Evolutionary conservation across 2,797 vertebrate species (phyloP).

Genomic region (Mastacembelus armatus): DNA sequence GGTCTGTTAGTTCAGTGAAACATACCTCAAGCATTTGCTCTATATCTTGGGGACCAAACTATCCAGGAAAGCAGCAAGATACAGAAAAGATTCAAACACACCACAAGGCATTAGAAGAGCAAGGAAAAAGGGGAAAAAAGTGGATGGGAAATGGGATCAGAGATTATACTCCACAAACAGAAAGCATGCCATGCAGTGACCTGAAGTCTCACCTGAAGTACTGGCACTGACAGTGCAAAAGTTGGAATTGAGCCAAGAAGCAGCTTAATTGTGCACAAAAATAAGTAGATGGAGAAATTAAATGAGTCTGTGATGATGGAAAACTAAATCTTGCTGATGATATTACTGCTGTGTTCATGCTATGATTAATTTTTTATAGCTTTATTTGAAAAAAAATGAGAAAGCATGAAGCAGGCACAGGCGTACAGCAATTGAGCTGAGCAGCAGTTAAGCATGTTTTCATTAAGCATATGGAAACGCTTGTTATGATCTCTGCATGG

Average conservation of each 20-base stretch:
- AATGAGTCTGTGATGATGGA: conserved; percentile 58
- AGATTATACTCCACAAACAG: conserved; percentile 37
- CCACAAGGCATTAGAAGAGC: conserved; percentile 74
- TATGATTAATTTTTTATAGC: conserved; percentile 10
- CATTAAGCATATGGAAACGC: not conserved
- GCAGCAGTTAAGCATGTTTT: conserved; percentile 29
- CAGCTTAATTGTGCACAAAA: conserved; percentile 77
- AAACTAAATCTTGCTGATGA: conserved; percentile 42
- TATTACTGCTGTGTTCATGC: conserved; percentile 37
- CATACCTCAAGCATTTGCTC: conserved; percentile 89
- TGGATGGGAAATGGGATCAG: conserved; percentile 36
- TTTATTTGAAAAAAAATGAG: conserved; percentile 13
- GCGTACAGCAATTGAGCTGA: not conserved
- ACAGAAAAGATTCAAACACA: conserved; percentile 82
- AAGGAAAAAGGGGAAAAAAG: conserved; percentile 17
- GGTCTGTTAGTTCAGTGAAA: conserved; percentile 57
- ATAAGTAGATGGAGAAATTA: conserved; percentile 69
- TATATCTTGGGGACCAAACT: conserved; percentile 88
- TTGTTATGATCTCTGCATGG: conserved; percentile 5
- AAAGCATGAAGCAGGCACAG: conserved; percentile 5
- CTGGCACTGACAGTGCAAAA: conserved; percentile 90
- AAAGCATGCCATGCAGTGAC: conserved; percentile 56
- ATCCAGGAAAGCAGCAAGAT: conserved; percentile 82
- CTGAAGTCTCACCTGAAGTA: conserved; percentile 80
- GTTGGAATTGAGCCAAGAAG: conserved; percentile 87